A percentile compares a stretch with the other conserved stretches of the same genome.
Conservation (phyloP, 2,113 vertebrate genomes). For the Grallaria varia region DNA sequence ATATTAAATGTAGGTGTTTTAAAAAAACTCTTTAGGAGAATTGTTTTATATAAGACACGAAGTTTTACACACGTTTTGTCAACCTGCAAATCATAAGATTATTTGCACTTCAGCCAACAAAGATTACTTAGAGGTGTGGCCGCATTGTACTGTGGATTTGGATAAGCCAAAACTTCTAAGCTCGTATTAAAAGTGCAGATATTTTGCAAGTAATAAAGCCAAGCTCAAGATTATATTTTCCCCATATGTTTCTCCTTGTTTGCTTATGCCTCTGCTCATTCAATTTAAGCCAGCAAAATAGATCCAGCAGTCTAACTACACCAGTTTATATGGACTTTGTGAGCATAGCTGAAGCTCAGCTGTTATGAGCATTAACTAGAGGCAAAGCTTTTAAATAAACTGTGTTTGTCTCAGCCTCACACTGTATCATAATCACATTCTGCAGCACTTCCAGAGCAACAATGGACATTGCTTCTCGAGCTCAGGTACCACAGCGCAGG, state of each 20-base stretch:
- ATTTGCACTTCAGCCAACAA: not conserved
- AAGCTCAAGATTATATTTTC: not conserved
- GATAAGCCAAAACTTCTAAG: not conserved
- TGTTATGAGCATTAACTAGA: not conserved
- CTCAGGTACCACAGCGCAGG: accelerated
- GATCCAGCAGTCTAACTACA: not conserved
- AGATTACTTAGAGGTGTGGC: not conserved
- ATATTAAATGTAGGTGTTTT: not conserved
- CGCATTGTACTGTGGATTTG: not conserved
- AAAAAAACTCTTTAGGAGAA: not conserved
- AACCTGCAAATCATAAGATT: not conserved
- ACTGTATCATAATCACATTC: not conserved
- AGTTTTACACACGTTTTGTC: not conserved
- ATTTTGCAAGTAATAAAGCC: not conserved
- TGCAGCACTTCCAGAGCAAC: not conserved
- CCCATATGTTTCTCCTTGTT: not conserved
- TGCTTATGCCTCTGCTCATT: not conserved
- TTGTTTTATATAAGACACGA: not conserved
- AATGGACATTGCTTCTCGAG: not conserved
- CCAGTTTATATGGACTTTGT: not conserved
- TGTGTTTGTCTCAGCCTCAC: not conserved
- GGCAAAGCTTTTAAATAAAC: not conserved
- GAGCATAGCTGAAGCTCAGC: not conserved
- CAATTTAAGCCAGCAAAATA: not conserved
- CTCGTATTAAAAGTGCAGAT: not conserved